phyloP scores from a whole-genome alignment of 2,888 invertebrate species.

The Pterostichus madidus region DNA sequence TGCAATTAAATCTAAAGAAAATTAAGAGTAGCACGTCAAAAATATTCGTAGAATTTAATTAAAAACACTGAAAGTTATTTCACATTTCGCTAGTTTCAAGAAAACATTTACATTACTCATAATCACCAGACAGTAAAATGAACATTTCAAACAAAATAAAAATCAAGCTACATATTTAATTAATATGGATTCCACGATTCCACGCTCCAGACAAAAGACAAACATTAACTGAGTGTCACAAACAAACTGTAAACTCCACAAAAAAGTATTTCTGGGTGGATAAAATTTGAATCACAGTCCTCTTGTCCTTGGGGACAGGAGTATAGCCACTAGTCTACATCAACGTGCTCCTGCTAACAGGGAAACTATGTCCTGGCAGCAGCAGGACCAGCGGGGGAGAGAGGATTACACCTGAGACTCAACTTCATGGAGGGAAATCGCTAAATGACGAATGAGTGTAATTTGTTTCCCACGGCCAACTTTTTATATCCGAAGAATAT shows the following conservation, averaged over 20 bases:
- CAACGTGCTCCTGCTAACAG: conserved; percentile 34
- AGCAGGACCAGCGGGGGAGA: background rate
- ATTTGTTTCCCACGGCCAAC: conserved; percentile 26
- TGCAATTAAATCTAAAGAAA: too few relatives aligned
- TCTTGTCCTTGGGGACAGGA: background rate
- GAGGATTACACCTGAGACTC: conserved; percentile 38
- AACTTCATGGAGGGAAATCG: conserved; percentile 29
- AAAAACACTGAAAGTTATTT: too few relatives aligned
- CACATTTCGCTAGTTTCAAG: too few relatives aligned
- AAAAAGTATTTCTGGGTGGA: conserved; percentile 22
- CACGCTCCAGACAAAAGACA: background rate
- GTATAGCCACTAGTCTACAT: conserved; percentile 17
- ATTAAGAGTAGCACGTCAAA: too few relatives aligned
- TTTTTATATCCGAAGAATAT: conserved; percentile 24
- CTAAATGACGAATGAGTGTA: conserved; percentile 45
- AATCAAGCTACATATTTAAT: background rate
- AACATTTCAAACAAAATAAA: background rate
- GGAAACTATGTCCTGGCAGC: conserved; percentile 25
- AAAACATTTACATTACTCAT: background rate
- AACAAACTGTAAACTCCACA: background rate
- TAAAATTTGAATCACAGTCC: conserved; percentile 38
- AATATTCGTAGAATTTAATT: too few relatives aligned
- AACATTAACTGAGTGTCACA: background rate
- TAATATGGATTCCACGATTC: background rate
- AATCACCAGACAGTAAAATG: background rate